These are phyloP conservation scores for Thaleichthys pacificus DNA, from an alignment of 2,797 vertebrate species.

Conservation along the genomic window DNA sequence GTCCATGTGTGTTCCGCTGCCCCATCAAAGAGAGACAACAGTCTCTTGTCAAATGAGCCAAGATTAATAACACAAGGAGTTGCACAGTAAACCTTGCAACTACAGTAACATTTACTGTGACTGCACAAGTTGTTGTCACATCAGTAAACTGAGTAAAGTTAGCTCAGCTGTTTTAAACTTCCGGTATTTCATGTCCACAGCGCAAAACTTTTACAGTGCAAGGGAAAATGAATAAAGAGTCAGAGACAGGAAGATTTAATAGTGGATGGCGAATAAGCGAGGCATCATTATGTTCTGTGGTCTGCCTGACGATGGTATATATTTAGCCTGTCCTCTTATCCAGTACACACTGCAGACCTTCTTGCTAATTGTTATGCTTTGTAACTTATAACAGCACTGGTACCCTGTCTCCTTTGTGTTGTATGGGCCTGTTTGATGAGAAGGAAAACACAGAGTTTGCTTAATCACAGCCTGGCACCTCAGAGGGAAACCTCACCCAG, in stretches of 20 bases:
- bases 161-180: slow-evolving; percentile 3
- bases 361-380: slow-evolving; percentile 54
- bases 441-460: slow-evolving; percentile 18
- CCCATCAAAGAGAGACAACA: not conserved
- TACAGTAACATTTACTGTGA: not conserved
- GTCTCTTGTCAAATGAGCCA: not conserved
- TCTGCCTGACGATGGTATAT: slow-evolving; percentile 36
- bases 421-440: slow-evolving; percentile 15
- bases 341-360: slow-evolving; percentile 32
- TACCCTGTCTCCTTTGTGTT: slow-evolving; percentile 21
- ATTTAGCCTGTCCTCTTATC: slow-evolving; percentile 52
- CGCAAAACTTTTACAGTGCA: slow-evolving; percentile 20
- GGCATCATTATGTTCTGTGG: slow-evolving; percentile 52
- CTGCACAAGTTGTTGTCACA: not conserved
- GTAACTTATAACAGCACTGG: slow-evolving; percentile 30
- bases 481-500: not conserved
- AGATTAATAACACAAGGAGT: not conserved
- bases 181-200: not conserved
- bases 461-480: slow-evolving; percentile 45
- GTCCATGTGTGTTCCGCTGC: not conserved
- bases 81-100: not conserved
- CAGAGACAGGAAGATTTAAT: slow-evolving; percentile 32
- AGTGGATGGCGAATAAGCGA: slow-evolving; percentile 43
- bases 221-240: slow-evolving; percentile 13
- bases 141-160: not conserved